Evolutionary conservation across 2,888 invertebrate genomes (phyloP), one percentile per base, ranked within the genome.

Genomic region (Nemurella pictetii): DNA sequence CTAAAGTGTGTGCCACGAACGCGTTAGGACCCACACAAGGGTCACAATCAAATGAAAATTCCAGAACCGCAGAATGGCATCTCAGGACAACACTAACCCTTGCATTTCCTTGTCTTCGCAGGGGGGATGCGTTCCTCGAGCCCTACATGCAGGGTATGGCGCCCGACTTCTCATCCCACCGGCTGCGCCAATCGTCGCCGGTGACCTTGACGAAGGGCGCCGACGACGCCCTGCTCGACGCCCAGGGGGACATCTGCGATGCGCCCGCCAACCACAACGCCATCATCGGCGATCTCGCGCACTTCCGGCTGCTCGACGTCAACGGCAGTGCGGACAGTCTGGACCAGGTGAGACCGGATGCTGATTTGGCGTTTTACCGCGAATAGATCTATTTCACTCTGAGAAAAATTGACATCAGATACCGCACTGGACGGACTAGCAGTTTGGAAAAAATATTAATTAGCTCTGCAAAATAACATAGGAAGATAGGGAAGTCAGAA

Each of bases 101-200:
- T 5, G 25, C 25, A 12, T 74, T 7, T 12, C 74, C 25, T 12
- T 25, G 86, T 90, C 90, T 89, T 94, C 94, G 0, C 93, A 95
- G 95, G 92, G 95, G 94, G 91, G 94, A 94, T 89, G 93, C 93
- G 87, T 95, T 95, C 90, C 92, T 95, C 89, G 95, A 95, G 89
- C 94, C 95, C 72, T 95, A 95, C 89, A 91, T 95, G 87, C 94
- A 94, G 89, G 93, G 93, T 80, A 91, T 94, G 89, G 90, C 92
- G 86, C 89, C 92, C 88, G 55, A 87, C 85, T 87, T 85, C 86
- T 88, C 91, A 35, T 91, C 90, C 55, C 55, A 85, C 25, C 85
- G 85, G 26, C 86, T 85, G 28, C 86, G 84, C 20, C 84, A 84
- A 35, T 80, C 85, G 74, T 83, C 85, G 32, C 85, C 84, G 27